Conservation (phyloP, 2,888 invertebrate genomes). For the Cephus spinipes region DNA sequence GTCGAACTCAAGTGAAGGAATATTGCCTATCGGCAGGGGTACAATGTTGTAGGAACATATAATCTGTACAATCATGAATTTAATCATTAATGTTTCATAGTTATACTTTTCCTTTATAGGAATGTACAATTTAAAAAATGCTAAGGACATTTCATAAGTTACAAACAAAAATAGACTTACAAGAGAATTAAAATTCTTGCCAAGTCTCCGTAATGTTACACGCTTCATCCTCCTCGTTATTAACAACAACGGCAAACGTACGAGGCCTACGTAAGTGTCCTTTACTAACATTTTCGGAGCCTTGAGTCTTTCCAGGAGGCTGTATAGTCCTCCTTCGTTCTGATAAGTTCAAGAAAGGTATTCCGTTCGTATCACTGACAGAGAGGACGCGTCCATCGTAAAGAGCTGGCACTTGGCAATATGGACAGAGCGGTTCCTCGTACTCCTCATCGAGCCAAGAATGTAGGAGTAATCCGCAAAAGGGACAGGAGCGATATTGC, state of each 20-base stretch:
- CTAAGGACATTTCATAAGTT: slow-evolving; percentile 5
- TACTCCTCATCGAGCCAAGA: slow-evolving; percentile 48
- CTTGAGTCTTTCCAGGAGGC: slow-evolving; percentile 11
- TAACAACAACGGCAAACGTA: slow-evolving; percentile 30
- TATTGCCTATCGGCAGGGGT: too few relatives aligned
- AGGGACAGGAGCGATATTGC: slow-evolving; percentile 48
- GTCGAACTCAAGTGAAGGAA: too few relatives aligned
- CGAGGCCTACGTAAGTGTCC: slow-evolving; percentile 18
- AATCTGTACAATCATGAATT: not conserved
- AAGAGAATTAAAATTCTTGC: slow-evolving; percentile 27
- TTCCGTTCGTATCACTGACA: slow-evolving; percentile 4
- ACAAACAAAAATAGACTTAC: not conserved
- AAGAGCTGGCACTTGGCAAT: slow-evolving; percentile 53
- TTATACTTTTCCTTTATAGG: not conserved
- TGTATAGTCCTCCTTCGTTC: not conserved
- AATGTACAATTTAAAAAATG: not conserved
- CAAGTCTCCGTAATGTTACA: slow-evolving; percentile 31
- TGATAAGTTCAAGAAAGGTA: slow-evolving; percentile 6
- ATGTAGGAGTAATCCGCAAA: slow-evolving; percentile 57
- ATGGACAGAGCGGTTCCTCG: slow-evolving; percentile 50
- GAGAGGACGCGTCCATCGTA: slow-evolving; percentile 41
- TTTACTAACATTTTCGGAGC: slow-evolving; percentile 16
- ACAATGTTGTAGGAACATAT: not conserved
- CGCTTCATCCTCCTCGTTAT: slow-evolving; percentile 27
- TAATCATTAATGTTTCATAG: not conserved